Evolutionary conservation across 1,140 invertebrate genomes (phyloP).

Genomic region (Arctopsyche grandis): DNA sequence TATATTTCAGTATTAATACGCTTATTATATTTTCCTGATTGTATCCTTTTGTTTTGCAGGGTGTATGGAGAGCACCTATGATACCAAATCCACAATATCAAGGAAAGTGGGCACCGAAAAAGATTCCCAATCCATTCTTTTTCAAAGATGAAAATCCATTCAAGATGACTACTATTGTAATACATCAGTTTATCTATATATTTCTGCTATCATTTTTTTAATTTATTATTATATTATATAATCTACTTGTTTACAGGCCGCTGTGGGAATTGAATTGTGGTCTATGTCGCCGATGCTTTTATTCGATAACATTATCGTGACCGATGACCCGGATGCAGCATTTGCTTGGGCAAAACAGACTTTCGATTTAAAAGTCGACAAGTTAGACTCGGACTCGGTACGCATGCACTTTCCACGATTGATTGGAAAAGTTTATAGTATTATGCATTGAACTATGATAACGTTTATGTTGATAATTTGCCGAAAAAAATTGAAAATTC

Average conservation of each 20-base stretch:
- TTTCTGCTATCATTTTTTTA: background rate
- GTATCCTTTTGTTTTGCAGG: slow-evolving; percentile 60
- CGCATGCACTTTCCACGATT: too few species aligned
- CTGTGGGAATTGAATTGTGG: slow-evolving; percentile 97
- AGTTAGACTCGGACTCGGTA: slow-evolving; percentile 82
- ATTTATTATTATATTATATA: background rate
- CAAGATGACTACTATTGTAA: slow-evolving; percentile 92
- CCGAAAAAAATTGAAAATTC: background rate
- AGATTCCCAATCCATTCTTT: slow-evolving; percentile 91
- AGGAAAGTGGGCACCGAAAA: slow-evolving; percentile 91
- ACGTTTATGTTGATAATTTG: background rate
- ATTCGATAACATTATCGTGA: slow-evolving; percentile 96
- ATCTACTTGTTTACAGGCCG: slow-evolving; percentile 75
- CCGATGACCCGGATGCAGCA: slow-evolving; percentile 84
- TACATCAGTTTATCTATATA: slow-evolving; percentile 51
- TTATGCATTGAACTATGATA: slow-evolving; percentile 22
- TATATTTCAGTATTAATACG: background rate
- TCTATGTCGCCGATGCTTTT: slow-evolving; percentile 95
- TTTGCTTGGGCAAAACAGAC: slow-evolving; percentile 84
- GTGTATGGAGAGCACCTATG: slow-evolving; percentile 89
- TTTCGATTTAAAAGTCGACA: slow-evolving; percentile 85
- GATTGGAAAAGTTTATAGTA: slow-evolving; percentile 2
- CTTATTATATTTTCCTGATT: background rate
- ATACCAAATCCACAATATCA: slow-evolving; percentile 95
- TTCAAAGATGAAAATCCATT: slow-evolving; percentile 94